Evolutionary conservation across 92 coral and sea anemone species (phyloP), one percentile per base, ranked within the genome.

Genomic region (Isaurus tuberculatus): DNA sequence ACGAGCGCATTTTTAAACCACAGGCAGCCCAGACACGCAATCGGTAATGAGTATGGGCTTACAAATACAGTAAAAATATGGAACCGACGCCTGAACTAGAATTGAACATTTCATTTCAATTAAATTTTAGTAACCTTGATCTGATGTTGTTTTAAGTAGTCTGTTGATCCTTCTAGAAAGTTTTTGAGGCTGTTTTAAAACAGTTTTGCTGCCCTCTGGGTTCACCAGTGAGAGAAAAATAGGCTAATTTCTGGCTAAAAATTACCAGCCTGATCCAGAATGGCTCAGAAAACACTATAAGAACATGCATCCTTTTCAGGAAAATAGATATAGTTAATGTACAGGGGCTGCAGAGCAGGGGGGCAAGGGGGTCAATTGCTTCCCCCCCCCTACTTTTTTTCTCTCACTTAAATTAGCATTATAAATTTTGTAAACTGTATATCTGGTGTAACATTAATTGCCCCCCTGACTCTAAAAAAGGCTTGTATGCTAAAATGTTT

Each of bases 121-220:
- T 22, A 60, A 60, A 60, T 60, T 60, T 60, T 60, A 22, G 66
- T 60, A 60, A 60, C 66, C 66, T 60, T 60, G 66, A 26, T 60
- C 66, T 60, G 66, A 60, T 60, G 66, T 60, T 60, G 66, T 60
- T 60, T 15, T 14, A 17, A 55, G 22, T 55, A 55, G 63, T 55
- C 63, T 55, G 63, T 55, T 55, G 63, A 55, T 60, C 66, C 66
- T 22, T 60, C 30, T 60, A 60, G 66, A 29, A 60, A 26, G 66
- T 60, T 60, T 60, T 60, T 60, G 66, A 60, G 33, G 66, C 66
- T 60, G 30, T 60, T 60, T 22, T 40, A 40, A 40, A 60, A 60
- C 66, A 26, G 66, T 60, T 60, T 60, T 60, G 66, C 66, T 60
- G 66, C 66, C 66, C 66, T 60, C 66, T 55, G 63, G 63, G 63